Conservation (phyloP, 2,113 vertebrate genomes). For the Marmota flaviventris region DNA sequence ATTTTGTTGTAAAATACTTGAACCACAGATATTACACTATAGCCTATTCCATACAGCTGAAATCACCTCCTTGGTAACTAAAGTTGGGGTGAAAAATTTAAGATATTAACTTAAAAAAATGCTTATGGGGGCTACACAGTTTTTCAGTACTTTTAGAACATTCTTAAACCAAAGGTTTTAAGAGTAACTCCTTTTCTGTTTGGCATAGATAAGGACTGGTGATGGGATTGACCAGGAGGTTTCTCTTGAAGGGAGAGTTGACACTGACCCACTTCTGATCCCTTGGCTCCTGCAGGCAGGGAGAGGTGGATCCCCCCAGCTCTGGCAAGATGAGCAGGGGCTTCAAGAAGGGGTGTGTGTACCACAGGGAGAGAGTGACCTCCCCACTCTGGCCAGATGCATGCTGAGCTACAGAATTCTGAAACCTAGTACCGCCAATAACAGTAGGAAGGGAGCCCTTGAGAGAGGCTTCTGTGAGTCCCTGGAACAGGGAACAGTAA, state of each 20-base stretch:
- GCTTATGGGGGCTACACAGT: background rate
- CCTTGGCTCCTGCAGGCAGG: background rate
- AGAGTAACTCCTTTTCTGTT: background rate
- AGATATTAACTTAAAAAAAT: background rate
- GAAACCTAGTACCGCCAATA: background rate
- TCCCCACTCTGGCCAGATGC: background rate
- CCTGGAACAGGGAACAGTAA: accelerated
- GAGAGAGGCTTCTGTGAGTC: background rate
- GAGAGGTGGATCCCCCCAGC: background rate
- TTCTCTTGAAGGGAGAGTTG: background rate
- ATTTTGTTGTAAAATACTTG: conserved; percentile 32
- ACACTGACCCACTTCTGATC: background rate
- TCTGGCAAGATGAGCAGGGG: background rate
- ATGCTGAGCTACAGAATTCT: background rate
- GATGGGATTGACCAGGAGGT: no score
- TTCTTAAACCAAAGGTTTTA: background rate
- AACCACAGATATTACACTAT: background rate
- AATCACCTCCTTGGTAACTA: background rate
- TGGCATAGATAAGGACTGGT: background rate
- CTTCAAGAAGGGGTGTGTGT: background rate
- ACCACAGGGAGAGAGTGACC: background rate
- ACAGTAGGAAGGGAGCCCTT: background rate
- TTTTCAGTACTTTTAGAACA: conserved; percentile 22
- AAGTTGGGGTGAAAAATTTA: background rate
- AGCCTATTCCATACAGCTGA: background rate